Percentiles rank a stretch among this genome's conserved stretches.
Conservation (phyloP, 2,888 invertebrate genomes). For the Thysanoteuthis rhombus region DNA sequence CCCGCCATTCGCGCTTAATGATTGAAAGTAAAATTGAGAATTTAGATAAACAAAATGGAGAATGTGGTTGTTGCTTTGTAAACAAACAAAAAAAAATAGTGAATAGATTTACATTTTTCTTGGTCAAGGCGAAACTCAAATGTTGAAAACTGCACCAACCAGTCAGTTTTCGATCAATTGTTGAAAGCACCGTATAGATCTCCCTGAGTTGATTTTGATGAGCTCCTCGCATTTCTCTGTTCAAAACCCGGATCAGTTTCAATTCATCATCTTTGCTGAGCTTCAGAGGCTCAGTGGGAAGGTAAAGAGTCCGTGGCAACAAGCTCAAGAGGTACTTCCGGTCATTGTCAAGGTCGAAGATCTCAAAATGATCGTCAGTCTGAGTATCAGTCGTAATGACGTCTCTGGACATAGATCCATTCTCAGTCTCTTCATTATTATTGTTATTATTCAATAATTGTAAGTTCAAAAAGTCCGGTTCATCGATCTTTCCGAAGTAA, state of each 20-base stretch:
- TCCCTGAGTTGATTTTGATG: slow-evolving; percentile 49
- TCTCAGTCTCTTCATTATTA: slow-evolving; percentile 39
- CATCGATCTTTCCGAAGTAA: neutral
- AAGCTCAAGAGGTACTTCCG: slow-evolving; percentile 38
- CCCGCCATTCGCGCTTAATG: no score
- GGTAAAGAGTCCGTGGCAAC: slow-evolving; percentile 47
- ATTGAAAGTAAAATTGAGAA: no score
- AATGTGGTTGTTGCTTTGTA: neutral
- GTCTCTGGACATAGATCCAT: slow-evolving; percentile 36
- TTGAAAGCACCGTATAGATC: slow-evolving; percentile 56
- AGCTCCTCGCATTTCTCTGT: slow-evolving; percentile 47
- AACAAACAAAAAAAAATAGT: neutral
- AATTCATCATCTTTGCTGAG: slow-evolving; percentile 49
- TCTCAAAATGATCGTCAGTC: slow-evolving; percentile 32
- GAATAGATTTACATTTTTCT: slow-evolving; percentile 43
- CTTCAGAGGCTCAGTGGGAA: slow-evolving; percentile 51
- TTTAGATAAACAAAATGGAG: no score
- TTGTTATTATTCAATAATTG: slow-evolving; percentile 27
- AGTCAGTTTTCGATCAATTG: slow-evolving; percentile 49
- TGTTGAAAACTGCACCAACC: slow-evolving; percentile 54
- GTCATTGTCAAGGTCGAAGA: slow-evolving; percentile 31
- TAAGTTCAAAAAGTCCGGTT: slow-evolving; percentile 33
- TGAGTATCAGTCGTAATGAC: slow-evolving; percentile 18
- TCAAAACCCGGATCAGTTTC: slow-evolving; percentile 47
- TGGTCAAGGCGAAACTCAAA: slow-evolving; percentile 44